A percentile compares a stretch with the other conserved stretches of the same genome.
These are phyloP conservation scores for Mya arenaria DNA, from an alignment of 1,140 invertebrate species.

Conservation along the genomic window DNA sequence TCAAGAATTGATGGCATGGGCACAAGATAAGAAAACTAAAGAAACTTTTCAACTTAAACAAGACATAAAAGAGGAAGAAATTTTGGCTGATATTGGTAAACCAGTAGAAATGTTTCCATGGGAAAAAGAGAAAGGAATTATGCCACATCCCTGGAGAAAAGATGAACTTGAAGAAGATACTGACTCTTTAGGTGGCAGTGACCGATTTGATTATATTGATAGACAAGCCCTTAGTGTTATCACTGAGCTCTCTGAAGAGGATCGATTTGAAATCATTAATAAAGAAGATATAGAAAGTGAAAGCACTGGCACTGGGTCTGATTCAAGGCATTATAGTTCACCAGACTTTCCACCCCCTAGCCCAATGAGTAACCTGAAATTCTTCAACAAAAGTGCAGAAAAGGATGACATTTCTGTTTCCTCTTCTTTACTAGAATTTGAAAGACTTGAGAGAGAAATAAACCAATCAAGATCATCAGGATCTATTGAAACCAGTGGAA, in stretches of 20 bases:
- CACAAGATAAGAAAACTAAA: slow-evolving; percentile 86
- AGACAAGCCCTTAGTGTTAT: slow-evolving; percentile 76
- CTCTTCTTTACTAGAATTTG: slow-evolving; percentile 82
- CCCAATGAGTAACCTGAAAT: slow-evolving; percentile 67
- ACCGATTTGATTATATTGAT: slow-evolving; percentile 76
- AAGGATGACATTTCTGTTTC: slow-evolving; percentile 81
- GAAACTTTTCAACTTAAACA: slow-evolving; percentile 58
- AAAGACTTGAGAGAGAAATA: slow-evolving; percentile 81
- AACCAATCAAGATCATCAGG: slow-evolving; percentile 70
- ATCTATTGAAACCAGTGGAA: slow-evolving; percentile 70
- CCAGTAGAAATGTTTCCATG: slow-evolving; percentile 46
- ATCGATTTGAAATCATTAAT: slow-evolving; percentile 77
- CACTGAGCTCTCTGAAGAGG: slow-evolving; percentile 77
- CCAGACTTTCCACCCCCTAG: slow-evolving; percentile 69
- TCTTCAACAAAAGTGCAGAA: slow-evolving; percentile 81
- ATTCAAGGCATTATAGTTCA: slow-evolving; percentile 67
- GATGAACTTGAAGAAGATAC: slow-evolving; percentile 82
- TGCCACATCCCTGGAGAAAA: slow-evolving; percentile 84
- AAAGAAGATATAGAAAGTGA: slow-evolving; percentile 75
- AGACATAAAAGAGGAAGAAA: slow-evolving; percentile 82
- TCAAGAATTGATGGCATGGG: slow-evolving; percentile 52
- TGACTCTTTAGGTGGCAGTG: slow-evolving; percentile 73
- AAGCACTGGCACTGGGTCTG: slow-evolving; percentile 62
- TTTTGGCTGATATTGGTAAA: slow-evolving; percentile 40
- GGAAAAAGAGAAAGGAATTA: slow-evolving; percentile 50